phyloP scores from a whole-genome alignment of 2,888 invertebrate genomes.

The Acronicta psi region DNA sequence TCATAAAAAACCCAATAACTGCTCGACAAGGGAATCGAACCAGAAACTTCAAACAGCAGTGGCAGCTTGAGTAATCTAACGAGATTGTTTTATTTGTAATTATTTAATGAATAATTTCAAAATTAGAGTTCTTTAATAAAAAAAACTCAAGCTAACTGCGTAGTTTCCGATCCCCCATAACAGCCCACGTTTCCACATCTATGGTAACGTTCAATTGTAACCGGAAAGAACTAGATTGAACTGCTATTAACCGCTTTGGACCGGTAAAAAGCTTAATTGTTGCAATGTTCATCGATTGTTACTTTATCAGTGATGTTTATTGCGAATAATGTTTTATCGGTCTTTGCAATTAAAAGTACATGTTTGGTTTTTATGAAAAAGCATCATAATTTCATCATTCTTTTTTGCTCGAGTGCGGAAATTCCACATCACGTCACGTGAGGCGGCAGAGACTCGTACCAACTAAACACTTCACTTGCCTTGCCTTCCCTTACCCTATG shows the following conservation, averaged over 20 bases:
- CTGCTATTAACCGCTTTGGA: conserved; percentile 45
- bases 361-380: neutral
- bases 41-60: too few relatives aligned
- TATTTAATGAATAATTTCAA: too few relatives aligned
- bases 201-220: conserved; percentile 43
- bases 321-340: conserved; percentile 15
- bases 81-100: too few relatives aligned
- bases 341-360: conserved; percentile 13
- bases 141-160: neutral
- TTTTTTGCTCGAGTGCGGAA: neutral
- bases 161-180: neutral
- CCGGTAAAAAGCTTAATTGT: conserved; percentile 57
- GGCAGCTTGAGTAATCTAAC: too few relatives aligned
- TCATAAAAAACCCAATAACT: too few relatives aligned
- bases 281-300: conserved; percentile 54
- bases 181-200: conserved; percentile 32
- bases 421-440: too few relatives aligned
- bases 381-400: neutral
- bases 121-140: too few relatives aligned
- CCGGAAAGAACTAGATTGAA: conserved; percentile 52
- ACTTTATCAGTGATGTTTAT: conserved; percentile 32
- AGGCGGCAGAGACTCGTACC: too few relatives aligned
- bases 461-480: too few relatives aligned
- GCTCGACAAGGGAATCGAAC: too few relatives aligned
- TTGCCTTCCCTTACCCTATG: too few relatives aligned